Evolutionary conservation across 2,797 vertebrate species (phyloP).

Genomic region (Xiphorhynchus erythropygius): DNA sequence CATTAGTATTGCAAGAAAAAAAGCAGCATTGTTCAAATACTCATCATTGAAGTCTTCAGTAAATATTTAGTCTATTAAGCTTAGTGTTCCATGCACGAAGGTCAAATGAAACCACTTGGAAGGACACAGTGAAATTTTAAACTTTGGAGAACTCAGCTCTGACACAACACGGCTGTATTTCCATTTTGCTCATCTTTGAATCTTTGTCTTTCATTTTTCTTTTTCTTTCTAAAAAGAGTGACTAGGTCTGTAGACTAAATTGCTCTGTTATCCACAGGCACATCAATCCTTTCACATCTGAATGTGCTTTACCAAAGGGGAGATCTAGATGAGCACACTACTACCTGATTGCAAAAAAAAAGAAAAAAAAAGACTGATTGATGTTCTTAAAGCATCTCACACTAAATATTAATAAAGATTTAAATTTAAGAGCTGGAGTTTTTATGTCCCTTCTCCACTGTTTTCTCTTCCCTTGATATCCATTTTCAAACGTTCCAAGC

Average conservation of each 20-base stretch:
- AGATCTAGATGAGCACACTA: not conserved
- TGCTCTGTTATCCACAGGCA: not conserved
- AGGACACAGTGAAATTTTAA: slow-evolving; percentile 28
- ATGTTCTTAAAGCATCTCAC: not conserved
- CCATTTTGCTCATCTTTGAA: not conserved
- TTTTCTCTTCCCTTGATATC: not conserved
- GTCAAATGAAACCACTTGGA: slow-evolving; percentile 24
- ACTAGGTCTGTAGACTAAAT: not conserved
- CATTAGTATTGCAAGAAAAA: not conserved
- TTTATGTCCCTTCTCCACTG: not conserved
- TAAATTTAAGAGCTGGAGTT: not conserved
- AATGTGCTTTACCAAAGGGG: not conserved
- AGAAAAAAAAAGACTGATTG: not conserved
- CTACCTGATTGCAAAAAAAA: not conserved
- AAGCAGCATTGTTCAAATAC: not conserved
- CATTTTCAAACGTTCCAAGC: not conserved
- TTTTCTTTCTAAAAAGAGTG: not conserved
- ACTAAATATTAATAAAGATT: not conserved
- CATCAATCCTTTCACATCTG: not conserved
- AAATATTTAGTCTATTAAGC: slow-evolving; percentile 73
- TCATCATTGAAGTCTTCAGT: slow-evolving; percentile 39
- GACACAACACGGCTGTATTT: not conserved
- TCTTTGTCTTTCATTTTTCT: not conserved
- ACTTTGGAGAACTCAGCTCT: not conserved
- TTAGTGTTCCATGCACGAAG: not conserved